Evolutionary conservation across 2,113 vertebrate genomes (phyloP).

Genomic region (Aegithalos caudatus): DNA sequence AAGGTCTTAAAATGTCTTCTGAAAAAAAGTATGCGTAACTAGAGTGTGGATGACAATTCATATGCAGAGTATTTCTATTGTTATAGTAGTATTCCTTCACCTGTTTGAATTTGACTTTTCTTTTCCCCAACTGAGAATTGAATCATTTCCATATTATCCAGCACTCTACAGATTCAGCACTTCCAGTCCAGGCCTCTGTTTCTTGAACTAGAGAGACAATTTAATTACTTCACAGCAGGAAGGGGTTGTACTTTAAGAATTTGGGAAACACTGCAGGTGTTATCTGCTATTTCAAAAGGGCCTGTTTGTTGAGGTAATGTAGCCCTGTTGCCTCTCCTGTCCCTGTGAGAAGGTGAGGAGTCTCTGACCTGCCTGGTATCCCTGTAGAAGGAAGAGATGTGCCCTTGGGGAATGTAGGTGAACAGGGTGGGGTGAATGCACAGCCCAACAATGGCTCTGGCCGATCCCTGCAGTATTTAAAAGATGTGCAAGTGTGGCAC

Average conservation of each 20-base stretch:
- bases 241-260: neutral
- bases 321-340: neutral
- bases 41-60: neutral
- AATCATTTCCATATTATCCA: neutral
- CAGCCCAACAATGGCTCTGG: neutral
- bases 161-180: neutral
- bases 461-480: neutral
- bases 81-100: neutral
- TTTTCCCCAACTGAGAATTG: neutral
- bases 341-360: neutral
- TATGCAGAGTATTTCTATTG: neutral
- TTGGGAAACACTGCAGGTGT: neutral
- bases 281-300: neutral
- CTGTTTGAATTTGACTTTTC: neutral
- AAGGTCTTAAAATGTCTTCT: neutral
- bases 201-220: neutral
- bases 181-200: neutral
- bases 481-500: neutral
- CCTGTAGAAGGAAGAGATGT: neutral
- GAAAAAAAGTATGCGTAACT: neutral
- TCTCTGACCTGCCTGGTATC: neutral
- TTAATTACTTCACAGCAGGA: neutral
- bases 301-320: neutral
- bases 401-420: neutral
- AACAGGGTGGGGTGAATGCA: fast-evolving